phyloP scores from a whole-genome alignment of 2,797 vertebrate species.

The Bufotes viridis region DNA sequence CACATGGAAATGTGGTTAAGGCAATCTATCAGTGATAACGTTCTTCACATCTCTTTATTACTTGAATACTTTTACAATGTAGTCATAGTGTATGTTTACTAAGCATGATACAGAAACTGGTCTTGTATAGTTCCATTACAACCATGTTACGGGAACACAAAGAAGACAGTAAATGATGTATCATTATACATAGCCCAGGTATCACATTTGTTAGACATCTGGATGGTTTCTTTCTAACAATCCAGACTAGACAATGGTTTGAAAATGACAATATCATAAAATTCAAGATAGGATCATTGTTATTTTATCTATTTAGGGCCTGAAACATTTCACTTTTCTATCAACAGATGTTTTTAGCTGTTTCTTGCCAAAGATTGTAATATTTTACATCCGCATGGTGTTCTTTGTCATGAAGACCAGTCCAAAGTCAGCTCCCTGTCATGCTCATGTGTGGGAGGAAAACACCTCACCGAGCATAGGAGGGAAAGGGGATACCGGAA shows the following conservation, averaged over 20 bases:
- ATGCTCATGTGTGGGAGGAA: no score
- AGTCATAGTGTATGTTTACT: slow-evolving; percentile 36
- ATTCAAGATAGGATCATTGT: neutral
- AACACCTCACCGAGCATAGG: no score
- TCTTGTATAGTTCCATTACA: slow-evolving; percentile 35
- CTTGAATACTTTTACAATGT: slow-evolving; percentile 31
- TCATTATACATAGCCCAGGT: neutral
- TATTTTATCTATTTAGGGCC: neutral
- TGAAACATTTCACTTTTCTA: slow-evolving; percentile 8
- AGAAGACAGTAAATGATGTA: slow-evolving; percentile 1
- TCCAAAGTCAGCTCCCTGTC: neutral
- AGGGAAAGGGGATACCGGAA: no score
- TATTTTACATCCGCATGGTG: slow-evolving; percentile 5
- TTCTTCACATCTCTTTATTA: slow-evolving; percentile 27
- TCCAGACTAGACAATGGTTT: neutral
- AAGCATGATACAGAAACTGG: slow-evolving; percentile 8
- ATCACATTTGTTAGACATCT: neutral
- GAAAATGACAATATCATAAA: neutral
- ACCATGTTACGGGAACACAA: neutral
- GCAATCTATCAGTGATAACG: slow-evolving; percentile 16
- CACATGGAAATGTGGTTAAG: slow-evolving; percentile 27
- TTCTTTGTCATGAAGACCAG: neutral
- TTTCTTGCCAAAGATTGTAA: slow-evolving; percentile 11
- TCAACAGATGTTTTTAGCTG: slow-evolving; percentile 19
- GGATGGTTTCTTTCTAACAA: neutral